phyloP scores from a whole-genome alignment of 1,140 invertebrate species.

The Aphaenogaster rudis region DNA sequence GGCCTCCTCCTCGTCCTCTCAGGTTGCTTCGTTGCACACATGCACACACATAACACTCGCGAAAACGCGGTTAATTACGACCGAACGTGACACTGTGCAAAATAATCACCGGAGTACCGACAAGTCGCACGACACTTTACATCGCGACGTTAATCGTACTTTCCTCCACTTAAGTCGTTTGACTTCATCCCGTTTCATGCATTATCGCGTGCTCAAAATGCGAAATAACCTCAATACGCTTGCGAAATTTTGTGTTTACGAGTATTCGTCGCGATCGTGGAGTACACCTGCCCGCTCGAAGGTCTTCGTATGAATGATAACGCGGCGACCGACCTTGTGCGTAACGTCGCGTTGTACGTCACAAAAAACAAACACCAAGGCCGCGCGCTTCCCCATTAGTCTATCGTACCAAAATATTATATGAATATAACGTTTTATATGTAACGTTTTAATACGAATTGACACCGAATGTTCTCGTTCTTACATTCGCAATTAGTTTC shows the following conservation, averaged over 20 bases:
- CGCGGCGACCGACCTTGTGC: not conserved
- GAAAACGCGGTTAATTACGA: conserved; percentile 22
- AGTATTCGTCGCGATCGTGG: not conserved
- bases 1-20: not conserved
- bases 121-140: not conserved
- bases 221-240: not conserved
- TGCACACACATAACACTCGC: not conserved
- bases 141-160: conserved; percentile 3
- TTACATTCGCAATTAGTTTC: not conserved
- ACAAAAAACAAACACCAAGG: not conserved
- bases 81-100: not conserved
- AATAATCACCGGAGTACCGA: conserved; percentile 6
- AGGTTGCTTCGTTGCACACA: conserved; percentile 1
- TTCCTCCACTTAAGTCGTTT: not conserved
- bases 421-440: not conserved
- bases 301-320: not conserved
- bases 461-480: not conserved
- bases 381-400: not conserved
- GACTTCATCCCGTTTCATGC: not conserved
- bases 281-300: not conserved
- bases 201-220: not conserved
- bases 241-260: not conserved
- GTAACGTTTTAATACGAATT: not conserved
- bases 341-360: not conserved
- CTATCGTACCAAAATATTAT: not conserved